Percentiles rank a stretch among this genome's conserved stretches.
Evolutionary conservation across 2,888 invertebrate species (phyloP).

Genomic region (Malacosoma neustria): DNA sequence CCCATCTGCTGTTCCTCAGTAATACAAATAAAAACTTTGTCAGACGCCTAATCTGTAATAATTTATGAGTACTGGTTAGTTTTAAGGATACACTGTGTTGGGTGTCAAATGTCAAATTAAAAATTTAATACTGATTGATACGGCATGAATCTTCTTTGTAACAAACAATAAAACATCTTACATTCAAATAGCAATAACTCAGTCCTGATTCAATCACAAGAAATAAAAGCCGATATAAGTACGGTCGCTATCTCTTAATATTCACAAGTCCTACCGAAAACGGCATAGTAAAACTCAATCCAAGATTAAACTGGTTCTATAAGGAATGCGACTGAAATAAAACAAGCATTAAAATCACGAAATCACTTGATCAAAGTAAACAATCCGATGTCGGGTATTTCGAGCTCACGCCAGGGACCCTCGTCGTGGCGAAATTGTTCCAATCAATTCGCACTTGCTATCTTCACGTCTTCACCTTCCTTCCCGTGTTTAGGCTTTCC

Average conservation of each 20-base stretch:
- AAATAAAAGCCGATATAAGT: background rate
- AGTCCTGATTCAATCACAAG: too few species aligned
- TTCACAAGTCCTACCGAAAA: background rate
- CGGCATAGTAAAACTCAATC: background rate
- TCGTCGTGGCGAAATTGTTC: constrained; percentile 26
- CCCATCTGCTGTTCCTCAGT: too few species aligned
- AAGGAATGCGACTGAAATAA: background rate
- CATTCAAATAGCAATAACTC: too few species aligned
- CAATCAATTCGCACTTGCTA: constrained; percentile 28
- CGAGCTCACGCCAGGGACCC: constrained; percentile 18
- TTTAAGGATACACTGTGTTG: too few species aligned
- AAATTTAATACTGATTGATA: too few species aligned
- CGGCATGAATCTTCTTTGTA: too few species aligned
- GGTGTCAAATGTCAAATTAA: too few species aligned
- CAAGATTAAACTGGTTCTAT: background rate
- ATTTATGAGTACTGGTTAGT: too few species aligned
- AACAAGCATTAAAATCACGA: constrained; percentile 6
- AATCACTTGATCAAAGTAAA: constrained; percentile 18
- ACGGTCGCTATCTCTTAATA: background rate
- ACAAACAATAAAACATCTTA: too few species aligned
- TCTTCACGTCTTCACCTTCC: constrained; percentile 17
- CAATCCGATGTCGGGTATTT: constrained; percentile 17
- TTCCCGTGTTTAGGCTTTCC: constrained; percentile 4
- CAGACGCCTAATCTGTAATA: too few species aligned
- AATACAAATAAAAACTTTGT: too few species aligned